Percentiles rank a stretch among this genome's conserved stretches.
phyloP scores from a whole-genome alignment of 1,140 invertebrate species.

The Drosophila sulfurigaster region DNA sequence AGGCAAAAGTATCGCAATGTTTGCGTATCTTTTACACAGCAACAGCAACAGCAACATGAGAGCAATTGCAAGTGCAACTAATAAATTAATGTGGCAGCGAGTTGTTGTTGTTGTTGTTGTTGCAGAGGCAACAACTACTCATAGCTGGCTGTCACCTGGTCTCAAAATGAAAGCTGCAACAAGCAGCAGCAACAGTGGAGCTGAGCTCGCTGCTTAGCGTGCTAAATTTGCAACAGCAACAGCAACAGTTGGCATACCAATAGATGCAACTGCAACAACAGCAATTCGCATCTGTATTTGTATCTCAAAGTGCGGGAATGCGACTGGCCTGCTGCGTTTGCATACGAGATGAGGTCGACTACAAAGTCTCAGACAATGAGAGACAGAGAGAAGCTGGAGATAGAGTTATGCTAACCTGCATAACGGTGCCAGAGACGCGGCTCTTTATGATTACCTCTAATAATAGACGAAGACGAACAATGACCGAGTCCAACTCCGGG shows the following conservation, averaged over 20 bases:
- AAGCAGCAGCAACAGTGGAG: conserved; percentile 7
- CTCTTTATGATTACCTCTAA: conserved; percentile 78
- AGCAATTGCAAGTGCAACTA: conserved; percentile 69
- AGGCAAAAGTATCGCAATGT: conserved; percentile 18
- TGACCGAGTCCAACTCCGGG: conserved; percentile 30
- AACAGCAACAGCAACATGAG: conserved; percentile 26
- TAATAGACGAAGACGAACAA: conserved; percentile 58
- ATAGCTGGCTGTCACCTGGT: conserved; percentile 73
- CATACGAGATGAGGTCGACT: conserved; percentile 73
- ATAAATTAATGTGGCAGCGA: conserved; percentile 72
- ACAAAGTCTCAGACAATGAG: conserved; percentile 15
- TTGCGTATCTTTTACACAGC: conserved; percentile 23
- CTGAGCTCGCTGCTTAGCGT: conserved; percentile 47
- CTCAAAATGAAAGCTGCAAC: conserved; percentile 74
- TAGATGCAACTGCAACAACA: conserved; percentile 46
- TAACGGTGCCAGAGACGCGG: conserved; percentile 70
- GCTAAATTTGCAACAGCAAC: conserved; percentile 64
- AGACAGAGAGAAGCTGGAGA: conserved; percentile 17
- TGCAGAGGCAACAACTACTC: conserved; percentile 49
- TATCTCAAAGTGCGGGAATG: conserved; percentile 59
- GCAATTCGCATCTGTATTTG: conserved; percentile 47
- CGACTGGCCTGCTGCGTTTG: conserved; percentile 54
- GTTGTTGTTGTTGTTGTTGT: background rate
- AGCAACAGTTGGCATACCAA: conserved; percentile 70
- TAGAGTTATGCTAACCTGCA: conserved; percentile 70